Evolutionary conservation across 35 echinoderm and acorn worm genomes (phyloP).

Genomic region (Ophiothrix spiculata): DNA sequence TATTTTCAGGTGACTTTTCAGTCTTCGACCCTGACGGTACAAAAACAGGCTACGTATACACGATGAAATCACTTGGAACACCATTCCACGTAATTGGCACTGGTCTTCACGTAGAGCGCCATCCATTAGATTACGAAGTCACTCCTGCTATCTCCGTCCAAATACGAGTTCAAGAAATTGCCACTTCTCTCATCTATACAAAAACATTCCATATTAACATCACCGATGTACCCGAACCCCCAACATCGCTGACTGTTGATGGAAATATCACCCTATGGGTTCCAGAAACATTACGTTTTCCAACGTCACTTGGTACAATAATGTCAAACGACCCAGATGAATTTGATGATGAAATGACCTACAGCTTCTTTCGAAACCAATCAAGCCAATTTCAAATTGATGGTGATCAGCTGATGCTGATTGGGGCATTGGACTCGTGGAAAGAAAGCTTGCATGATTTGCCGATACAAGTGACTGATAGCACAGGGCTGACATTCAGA

Average conservation of each 20-base stretch:
- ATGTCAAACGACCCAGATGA: slow-evolving; percentile 20
- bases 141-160: slow-evolving; percentile 14
- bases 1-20: slow-evolving; percentile 10
- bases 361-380: background rate
- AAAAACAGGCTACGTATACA: slow-evolving; percentile 19
- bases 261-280: slow-evolving; percentile 24
- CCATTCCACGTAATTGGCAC: slow-evolving; percentile 31
- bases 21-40: slow-evolving; percentile 35
- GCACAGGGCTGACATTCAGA: slow-evolving; percentile 7
- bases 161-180: slow-evolving; percentile 7
- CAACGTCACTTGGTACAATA: slow-evolving; percentile 3
- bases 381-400: slow-evolving; percentile 6
- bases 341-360: background rate
- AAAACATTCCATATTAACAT: slow-evolving; percentile 28
- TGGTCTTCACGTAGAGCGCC: slow-evolving; percentile 17
- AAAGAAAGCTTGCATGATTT: slow-evolving; percentile 2
- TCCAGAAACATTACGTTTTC: slow-evolving; percentile 17
- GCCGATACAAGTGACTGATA: slow-evolving; percentile 12
- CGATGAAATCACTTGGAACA: slow-evolving; percentile 18
- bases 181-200: background rate
- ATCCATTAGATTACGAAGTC: slow-evolving; percentile 30
- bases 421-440: slow-evolving; percentile 26
- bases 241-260: slow-evolving; percentile 24
- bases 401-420: slow-evolving; percentile 14
- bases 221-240: slow-evolving; percentile 19